Percentiles rank a stretch among this genome's conserved stretches.
Evolutionary conservation across 2,113 vertebrate species (phyloP).

Genomic region (Meleagris gallopavo): DNA sequence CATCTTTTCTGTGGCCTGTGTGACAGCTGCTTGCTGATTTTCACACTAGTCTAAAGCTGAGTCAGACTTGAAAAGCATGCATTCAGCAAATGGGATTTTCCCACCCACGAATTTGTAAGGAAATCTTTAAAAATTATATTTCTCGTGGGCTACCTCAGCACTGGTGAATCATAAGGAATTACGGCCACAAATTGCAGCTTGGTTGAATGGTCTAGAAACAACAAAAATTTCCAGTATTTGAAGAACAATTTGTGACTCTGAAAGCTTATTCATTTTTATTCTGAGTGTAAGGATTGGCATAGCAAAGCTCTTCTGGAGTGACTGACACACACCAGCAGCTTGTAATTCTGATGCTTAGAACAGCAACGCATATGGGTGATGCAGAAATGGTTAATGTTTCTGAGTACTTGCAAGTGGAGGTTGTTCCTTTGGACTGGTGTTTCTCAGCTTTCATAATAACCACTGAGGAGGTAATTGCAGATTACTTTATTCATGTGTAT

Average conservation of each 20-base stretch:
- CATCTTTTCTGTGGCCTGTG: neutral
- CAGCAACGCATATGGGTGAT: neutral
- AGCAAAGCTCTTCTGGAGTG: neutral
- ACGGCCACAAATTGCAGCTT: neutral
- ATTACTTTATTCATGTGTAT: neutral
- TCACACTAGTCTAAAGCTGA: neutral
- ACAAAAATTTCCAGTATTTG: slow-evolving; percentile 46
- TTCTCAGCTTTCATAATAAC: neutral
- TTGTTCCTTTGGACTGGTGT: neutral
- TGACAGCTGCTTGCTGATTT: neutral
- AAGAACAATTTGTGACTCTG: neutral
- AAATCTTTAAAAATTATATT: neutral
- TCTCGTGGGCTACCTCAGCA: neutral
- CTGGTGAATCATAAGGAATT: slow-evolving; percentile 1
- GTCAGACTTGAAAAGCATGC: neutral
- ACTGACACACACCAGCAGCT: neutral
- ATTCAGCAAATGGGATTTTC: neutral
- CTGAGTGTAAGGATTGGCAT: neutral
- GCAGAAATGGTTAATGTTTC: neutral
- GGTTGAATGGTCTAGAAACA: slow-evolving; percentile 8
- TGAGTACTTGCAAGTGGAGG: neutral
- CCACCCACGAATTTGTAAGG: neutral
- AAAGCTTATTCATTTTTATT: neutral
- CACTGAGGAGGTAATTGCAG: neutral
- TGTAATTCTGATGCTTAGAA: neutral